Base-by-base conservation (phyloP, 1,140 invertebrate species). In the Anastrepha ludens region DNA sequence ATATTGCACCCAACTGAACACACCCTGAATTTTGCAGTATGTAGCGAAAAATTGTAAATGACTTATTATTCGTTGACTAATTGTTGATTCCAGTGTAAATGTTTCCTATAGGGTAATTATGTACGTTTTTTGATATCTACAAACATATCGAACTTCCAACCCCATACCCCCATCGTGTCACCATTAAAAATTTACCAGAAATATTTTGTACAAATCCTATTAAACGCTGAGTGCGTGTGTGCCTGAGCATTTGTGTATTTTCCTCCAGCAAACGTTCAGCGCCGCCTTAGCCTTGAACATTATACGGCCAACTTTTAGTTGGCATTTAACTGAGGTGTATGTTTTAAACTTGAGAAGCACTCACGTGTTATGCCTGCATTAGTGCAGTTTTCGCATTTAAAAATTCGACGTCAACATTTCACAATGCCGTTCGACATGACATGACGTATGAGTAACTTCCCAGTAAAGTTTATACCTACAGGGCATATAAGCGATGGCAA, bases 361-460 rank as follows among this genome's bases (percentile, higher is more conserved):
- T 29, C 39, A 39, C 67, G 39, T 74, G 41, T 15, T 41, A n/a
- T 39, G 64, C n/a, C 29, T 11, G 67, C 13, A 74, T 17, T 74
- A 74, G 39, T 74, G 67, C 67, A 74, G 17, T 74, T 74, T 74
- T 47, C 39, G 39, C 41, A 74, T 44, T 47, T 44, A 74, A 44
- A 15, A 11, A 41, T 70, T 11, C 17, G 70, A 70, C n/a, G 81
- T 85, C 20, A n/a, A 44, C 39, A 64, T 39, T 62, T 41, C 70
- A n/a, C 60, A 87, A 86, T 44, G 47, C 13, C 44, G 59, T 81
- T 50, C 17, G 55, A 60, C 55, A 74, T 65, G 55, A 60, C 55
- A 74, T 65, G 67, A 62, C 78, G 74, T 87, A 81, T 87, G 67
- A 44, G 29, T 85, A 87, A 64, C 59, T 81, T 9, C 11, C 47